phyloP scores from a whole-genome alignment of 2,797 vertebrate genomes.

The Artibeus lituratus region DNA sequence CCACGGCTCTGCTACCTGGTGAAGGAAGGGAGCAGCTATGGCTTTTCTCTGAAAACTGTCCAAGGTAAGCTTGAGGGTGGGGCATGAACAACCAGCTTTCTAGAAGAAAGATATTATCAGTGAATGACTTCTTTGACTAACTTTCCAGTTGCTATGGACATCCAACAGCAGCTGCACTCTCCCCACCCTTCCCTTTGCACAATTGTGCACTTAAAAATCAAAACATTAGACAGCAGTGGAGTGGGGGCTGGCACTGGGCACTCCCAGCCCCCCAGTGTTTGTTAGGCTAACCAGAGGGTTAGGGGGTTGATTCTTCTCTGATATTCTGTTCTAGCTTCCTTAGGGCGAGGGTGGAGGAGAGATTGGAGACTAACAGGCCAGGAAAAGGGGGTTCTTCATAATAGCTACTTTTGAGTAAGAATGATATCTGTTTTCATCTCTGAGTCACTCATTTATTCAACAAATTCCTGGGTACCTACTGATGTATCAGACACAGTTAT shows the following conservation, averaged over 20 bases:
- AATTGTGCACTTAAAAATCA: not conserved
- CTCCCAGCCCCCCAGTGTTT: not conserved
- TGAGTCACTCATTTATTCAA: not conserved
- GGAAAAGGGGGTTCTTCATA: not conserved
- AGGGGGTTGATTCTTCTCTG: not conserved
- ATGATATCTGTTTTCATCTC: not conserved
- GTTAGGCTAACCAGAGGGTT: not conserved
- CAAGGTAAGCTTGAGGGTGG: constrained; percentile 82
- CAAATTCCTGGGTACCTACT: not conserved
- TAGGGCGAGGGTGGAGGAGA: not conserved
- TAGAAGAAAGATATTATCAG: not conserved
- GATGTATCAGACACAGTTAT: not conserved
- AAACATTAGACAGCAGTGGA: not conserved
- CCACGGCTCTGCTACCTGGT: constrained; percentile 92
- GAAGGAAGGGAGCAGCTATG: constrained; percentile 85
- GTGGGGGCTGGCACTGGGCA: not conserved
- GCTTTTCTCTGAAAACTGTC: constrained; percentile 90
- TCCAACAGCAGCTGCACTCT: not conserved
- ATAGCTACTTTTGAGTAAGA: not conserved
- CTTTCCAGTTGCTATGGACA: not conserved
- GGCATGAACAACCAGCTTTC: not conserved
- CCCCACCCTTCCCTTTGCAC: not conserved
- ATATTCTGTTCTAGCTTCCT: not conserved
- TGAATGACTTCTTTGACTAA: not conserved
- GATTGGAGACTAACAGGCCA: not conserved